Evolutionary conservation across 1,140 invertebrate genomes (phyloP).

Genomic region (Listronotus oregonensis): DNA sequence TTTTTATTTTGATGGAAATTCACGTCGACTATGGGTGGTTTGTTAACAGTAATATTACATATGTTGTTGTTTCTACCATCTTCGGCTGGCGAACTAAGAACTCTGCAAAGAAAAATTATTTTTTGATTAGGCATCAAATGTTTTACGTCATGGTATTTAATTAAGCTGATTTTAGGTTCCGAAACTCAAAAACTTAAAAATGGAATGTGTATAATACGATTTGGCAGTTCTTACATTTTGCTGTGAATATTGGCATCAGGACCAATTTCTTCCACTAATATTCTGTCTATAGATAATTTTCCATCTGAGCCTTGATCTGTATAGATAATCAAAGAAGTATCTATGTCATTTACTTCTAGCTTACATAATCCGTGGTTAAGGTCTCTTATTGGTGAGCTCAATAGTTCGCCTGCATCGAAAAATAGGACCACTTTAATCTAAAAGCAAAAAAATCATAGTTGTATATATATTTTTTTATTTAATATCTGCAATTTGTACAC

Average conservation of each 20-base stretch:
- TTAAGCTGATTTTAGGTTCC: too few species aligned
- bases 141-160: too few species aligned
- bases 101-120: slow-evolving; percentile 13
- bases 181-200: too few species aligned
- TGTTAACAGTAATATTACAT: slow-evolving; percentile 67
- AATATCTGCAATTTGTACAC: too few species aligned
- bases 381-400: slow-evolving; percentile 76
- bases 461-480: too few species aligned
- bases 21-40: slow-evolving; percentile 70
- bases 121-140: too few species aligned
- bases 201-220: background rate
- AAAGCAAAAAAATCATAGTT: slow-evolving; percentile 55
- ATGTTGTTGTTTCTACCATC: slow-evolving; percentile 63
- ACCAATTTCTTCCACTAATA: slow-evolving; percentile 74
- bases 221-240: slow-evolving; percentile 43
- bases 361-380: slow-evolving; percentile 73
- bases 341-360: slow-evolving; percentile 73
- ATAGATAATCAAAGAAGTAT: slow-evolving; percentile 66
- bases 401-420: slow-evolving; percentile 73
- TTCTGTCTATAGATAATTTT: slow-evolving; percentile 72
- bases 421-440: slow-evolving; percentile 67
- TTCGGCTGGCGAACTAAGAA: slow-evolving; percentile 55
- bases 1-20: slow-evolving; percentile 67
- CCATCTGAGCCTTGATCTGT: slow-evolving; percentile 74
- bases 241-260: slow-evolving; percentile 59